Percentiles rank a stretch among this genome's conserved stretches.
Evolutionary conservation across 2,113 vertebrate species (phyloP).

Genomic region (Myodes glareolus): DNA sequence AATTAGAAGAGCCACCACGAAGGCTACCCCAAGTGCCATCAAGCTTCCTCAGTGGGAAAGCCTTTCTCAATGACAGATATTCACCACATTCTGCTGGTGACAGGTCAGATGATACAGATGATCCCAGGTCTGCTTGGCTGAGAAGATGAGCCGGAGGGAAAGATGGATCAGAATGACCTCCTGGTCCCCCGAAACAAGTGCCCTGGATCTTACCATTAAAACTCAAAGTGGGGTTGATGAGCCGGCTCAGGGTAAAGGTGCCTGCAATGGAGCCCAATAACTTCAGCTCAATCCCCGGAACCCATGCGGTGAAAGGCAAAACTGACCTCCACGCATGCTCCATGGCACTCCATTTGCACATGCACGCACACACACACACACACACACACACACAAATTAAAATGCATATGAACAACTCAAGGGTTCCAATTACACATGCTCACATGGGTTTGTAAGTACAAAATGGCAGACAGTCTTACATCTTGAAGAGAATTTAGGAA

Average conservation of each 20-base stretch:
- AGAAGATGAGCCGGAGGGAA: not conserved
- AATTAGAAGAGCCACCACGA: not conserved
- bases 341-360: not conserved
- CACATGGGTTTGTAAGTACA: not conserved
- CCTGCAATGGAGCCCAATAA: not conserved
- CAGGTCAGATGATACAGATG: not conserved
- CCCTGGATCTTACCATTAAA: constrained; percentile 23
- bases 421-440: not conserved
- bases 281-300: not conserved
- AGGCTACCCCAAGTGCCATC: not conserved
- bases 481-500: not conserved
- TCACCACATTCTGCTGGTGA: constrained; percentile 3
- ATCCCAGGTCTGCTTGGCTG: not conserved
- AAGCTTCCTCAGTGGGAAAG: not conserved
- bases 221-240: not conserved
- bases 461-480: not conserved
- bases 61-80: not conserved
- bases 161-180: not conserved
- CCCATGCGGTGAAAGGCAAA: not conserved
- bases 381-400: not conserved
- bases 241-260: not conserved
- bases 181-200: not conserved
- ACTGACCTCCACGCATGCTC: not conserved
- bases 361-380: not conserved
- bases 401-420: not conserved